These are phyloP conservation scores for Xanthorhoe spadicearia DNA, from an alignment of 2,888 invertebrate species.

Conservation along the genomic window DNA sequence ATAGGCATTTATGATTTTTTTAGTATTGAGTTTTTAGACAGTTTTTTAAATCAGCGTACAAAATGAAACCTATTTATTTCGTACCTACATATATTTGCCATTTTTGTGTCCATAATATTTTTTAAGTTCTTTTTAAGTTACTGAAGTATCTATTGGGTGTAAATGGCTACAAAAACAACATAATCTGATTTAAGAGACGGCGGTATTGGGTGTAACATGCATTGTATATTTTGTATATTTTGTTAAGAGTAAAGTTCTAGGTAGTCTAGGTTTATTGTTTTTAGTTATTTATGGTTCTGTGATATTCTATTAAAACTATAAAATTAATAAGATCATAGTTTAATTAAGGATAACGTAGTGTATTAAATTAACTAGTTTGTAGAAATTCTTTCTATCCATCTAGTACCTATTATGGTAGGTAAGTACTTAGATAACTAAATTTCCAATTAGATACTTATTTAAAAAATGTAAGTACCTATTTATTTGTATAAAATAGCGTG, in stretches of 20 bases:
- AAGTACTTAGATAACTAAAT: background rate
- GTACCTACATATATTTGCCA: constrained; percentile 10
- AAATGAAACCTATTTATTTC: background rate
- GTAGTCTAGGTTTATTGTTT: too few relatives aligned
- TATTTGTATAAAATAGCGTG: background rate
- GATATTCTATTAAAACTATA: constrained; percentile 60
- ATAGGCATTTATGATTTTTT: too few relatives aligned
- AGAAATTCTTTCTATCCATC: background rate
- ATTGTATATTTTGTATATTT: too few relatives aligned
- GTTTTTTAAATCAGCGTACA: too few relatives aligned
- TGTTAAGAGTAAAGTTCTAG: too few relatives aligned
- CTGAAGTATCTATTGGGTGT: background rate
- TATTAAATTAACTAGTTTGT: background rate
- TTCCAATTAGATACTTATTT: background rate
- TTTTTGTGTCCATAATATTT: constrained; percentile 17
- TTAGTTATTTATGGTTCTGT: constrained; percentile 63
- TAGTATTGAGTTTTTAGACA: too few relatives aligned
- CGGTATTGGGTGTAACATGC: too few relatives aligned
- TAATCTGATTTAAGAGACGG: too few relatives aligned
- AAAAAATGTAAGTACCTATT: background rate
- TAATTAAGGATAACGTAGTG: background rate
- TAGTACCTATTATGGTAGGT: background rate
- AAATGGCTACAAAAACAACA: background rate
- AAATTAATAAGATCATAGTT: background rate
- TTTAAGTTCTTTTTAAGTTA: background rate